A percentile compares a stretch with the other conserved stretches of the same genome.
Conservation (phyloP, 2,888 invertebrate genomes). For the Eilema caniola region DNA sequence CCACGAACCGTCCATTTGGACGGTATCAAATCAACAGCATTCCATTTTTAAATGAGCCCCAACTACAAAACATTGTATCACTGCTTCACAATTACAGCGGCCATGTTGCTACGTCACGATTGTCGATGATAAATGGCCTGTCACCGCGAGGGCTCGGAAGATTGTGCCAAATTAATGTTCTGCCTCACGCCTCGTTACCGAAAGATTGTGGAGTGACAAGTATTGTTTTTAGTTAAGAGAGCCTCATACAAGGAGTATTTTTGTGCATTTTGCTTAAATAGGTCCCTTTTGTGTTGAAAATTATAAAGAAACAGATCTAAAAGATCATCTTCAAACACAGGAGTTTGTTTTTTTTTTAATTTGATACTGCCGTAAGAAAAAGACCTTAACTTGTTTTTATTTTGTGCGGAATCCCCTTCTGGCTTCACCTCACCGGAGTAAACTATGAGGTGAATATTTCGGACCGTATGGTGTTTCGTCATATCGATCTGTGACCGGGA, state of each 20-base stretch:
- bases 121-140: slow-evolving; percentile 58
- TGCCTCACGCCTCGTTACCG: slow-evolving; percentile 60
- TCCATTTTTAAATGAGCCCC: slow-evolving; percentile 32
- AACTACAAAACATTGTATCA: slow-evolving; percentile 38
- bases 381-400: too few relatives aligned
- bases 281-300: neutral
- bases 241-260: slow-evolving; percentile 11
- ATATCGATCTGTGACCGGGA: too few relatives aligned
- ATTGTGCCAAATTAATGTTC: slow-evolving; percentile 65
- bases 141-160: slow-evolving; percentile 58
- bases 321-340: neutral
- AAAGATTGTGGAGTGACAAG: slow-evolving; percentile 30
- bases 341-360: too few relatives aligned
- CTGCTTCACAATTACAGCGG: slow-evolving; percentile 51
- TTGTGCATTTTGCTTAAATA: neutral
- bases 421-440: too few relatives aligned
- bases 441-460: too few relatives aligned
- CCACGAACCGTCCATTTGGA: slow-evolving; percentile 10
- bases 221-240: slow-evolving; percentile 30
- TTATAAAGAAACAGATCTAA: neutral
- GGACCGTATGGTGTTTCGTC: neutral
- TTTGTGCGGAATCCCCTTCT: too few relatives aligned
- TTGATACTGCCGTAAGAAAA: too few relatives aligned
- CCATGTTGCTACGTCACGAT: slow-evolving; percentile 51
- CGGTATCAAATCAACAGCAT: slow-evolving; percentile 26